phyloP scores from a whole-genome alignment of 2,113 vertebrate species.

The Acanthochromis polyacanthus region DNA sequence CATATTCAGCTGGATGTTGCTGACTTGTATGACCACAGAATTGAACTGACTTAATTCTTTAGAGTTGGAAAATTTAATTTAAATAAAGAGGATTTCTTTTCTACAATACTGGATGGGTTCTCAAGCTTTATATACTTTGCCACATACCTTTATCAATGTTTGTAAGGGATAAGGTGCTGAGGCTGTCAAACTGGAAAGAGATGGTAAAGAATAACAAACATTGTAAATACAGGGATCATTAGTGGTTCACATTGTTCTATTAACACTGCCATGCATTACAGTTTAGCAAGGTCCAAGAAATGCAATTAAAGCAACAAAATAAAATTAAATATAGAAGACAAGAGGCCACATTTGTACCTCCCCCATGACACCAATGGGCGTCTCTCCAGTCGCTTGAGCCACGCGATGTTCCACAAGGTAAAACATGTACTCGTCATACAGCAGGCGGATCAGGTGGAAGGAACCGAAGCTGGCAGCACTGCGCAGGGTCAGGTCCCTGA shows the following conservation, averaged over 20 bases:
- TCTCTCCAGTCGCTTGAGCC: constrained; percentile 95
- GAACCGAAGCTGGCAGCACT: constrained; percentile 98
- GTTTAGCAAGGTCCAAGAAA: not conserved
- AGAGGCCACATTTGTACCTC: constrained; percentile 84
- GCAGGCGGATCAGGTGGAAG: constrained; percentile 97
- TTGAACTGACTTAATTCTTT: too few species aligned
- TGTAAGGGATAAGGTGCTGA: constrained; percentile 89
- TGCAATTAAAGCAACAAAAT: not conserved
- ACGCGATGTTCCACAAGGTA: constrained; percentile 98
- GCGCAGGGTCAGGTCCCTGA: constrained; percentile 96
- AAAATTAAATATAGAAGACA: not conserved
- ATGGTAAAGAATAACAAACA: constrained; percentile 44
- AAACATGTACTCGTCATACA: constrained; percentile 99
- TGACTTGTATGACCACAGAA: too few species aligned
- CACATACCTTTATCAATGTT: constrained; percentile 94
- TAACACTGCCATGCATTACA: not conserved
- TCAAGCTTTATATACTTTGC: not conserved
- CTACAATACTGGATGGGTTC: too few species aligned
- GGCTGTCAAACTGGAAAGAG: constrained; percentile 90
- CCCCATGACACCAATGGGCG: constrained; percentile 96
- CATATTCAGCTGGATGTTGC: too few species aligned
- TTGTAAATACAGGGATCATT: not conserved
- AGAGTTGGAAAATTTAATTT: too few species aligned
- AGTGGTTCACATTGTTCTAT: not conserved
- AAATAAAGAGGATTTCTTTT: too few species aligned